Evolutionary conservation across 64 coral and sea anemone genomes (phyloP).

Genomic region (Stichodactyla mertensii): DNA sequence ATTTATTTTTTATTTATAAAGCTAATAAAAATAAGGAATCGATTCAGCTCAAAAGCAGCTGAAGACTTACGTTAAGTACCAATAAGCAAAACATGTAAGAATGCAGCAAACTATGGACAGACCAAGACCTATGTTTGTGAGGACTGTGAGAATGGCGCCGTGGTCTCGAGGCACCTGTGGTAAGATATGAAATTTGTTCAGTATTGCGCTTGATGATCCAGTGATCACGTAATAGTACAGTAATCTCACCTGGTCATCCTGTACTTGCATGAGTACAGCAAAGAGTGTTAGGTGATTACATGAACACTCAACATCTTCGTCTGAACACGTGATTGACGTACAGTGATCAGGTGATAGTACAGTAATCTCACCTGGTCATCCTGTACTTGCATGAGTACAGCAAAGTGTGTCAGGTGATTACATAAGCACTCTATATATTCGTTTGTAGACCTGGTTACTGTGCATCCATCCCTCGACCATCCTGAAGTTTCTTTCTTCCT

Average conservation of each 20-base stretch:
- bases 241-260: not conserved
- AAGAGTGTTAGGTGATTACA: slow-evolving; percentile 53
- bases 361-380: not conserved
- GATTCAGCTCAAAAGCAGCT: too few relatives aligned
- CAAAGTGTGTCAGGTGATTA: slow-evolving; percentile 55
- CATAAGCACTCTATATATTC: slow-evolving; percentile 20
- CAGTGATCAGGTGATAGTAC: not conserved
- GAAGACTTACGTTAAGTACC: slow-evolving; percentile 20
- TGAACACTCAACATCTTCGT: not conserved
- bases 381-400: slow-evolving; percentile 30
- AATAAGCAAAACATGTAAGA: slow-evolving; percentile 26
- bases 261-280: slow-evolving; percentile 34
- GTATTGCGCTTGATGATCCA: too few relatives aligned
- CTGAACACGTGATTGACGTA: not conserved
- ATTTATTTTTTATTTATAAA: too few relatives aligned
- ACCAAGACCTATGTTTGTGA: slow-evolving; percentile 32
- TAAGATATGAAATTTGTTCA: not conserved
- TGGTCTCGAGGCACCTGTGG: not conserved
- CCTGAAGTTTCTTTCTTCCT: too few relatives aligned
- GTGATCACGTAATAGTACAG: too few relatives aligned
- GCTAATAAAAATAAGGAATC: too few relatives aligned
- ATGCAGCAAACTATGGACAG: slow-evolving; percentile 32
- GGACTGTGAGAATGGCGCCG: not conserved
- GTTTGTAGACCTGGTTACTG: not conserved
- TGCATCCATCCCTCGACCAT: too few relatives aligned